These are phyloP conservation scores for Heliconius himera DNA, from an alignment of 1,140 invertebrate species.

Conservation along the genomic window DNA sequence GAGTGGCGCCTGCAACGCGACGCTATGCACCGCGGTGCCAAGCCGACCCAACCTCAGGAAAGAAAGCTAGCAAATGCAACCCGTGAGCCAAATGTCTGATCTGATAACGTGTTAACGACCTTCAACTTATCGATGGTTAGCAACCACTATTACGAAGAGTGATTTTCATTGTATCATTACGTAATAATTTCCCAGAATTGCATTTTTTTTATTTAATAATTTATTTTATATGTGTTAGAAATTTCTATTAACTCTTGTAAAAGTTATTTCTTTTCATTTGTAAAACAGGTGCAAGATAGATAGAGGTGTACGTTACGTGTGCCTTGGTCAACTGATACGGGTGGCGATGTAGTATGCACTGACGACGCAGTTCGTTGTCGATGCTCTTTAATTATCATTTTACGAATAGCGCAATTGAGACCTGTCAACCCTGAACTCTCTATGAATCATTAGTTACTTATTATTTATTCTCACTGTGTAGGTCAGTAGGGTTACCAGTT, in stretches of 20 bases:
- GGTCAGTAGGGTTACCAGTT: not conserved
- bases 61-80: conserved; percentile 53
- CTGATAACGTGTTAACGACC: conserved; percentile 62
- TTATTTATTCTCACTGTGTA: conserved; percentile 18
- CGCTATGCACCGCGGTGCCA: conserved; percentile 53
- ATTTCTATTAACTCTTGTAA: not conserved
- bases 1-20: conserved; percentile 52
- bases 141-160: conserved; percentile 14
- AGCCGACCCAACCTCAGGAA: conserved; percentile 52
- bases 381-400: conserved; percentile 10
- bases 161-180: not conserved
- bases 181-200: not conserved
- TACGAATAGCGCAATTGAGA: not conserved
- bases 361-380: conserved; percentile 5
- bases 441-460: conserved; percentile 19
- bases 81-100: conserved; percentile 56
- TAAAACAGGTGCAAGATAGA: too few relatives aligned
- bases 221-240: not conserved
- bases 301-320: not conserved
- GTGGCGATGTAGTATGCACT: conserved; percentile 21
- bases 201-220: not conserved
- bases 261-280: not conserved
- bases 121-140: conserved; percentile 49
- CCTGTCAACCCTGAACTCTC: conserved; percentile 5
- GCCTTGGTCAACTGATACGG: conserved; percentile 13